Evolutionary conservation across 2,113 vertebrate genomes (phyloP), one percentile per base, ranked within the genome.

Genomic region (Engraulis encrasicolus): DNA sequence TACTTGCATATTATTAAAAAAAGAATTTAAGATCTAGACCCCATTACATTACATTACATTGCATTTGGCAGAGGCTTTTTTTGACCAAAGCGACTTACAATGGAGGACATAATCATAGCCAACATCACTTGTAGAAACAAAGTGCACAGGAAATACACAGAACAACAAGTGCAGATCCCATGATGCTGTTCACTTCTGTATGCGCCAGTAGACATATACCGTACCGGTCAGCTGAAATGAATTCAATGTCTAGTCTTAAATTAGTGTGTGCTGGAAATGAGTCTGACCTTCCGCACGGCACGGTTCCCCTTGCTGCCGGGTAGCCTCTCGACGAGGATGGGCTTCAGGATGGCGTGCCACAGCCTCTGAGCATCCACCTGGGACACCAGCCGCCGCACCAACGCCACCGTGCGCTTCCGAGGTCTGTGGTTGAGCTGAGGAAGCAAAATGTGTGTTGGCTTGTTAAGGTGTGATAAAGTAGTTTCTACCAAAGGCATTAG

Each of bases 291-390:
- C 87, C 95, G 93, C 37, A 97, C 96, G 6, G 87, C 89, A 27
- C 92, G 71, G 89, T 94, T 98, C 18, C 96, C 97, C 0, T 88
- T 85, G 0, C 95, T 96, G 37, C 96, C 97, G 0, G 97, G 95
- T 0, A 95, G 92, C 54, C 97, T 90, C 83, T 97, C 95, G 20
- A 95, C 92, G 11, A 98, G 91, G 83, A 98, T 93, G 5, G 96
- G 96, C 58, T 91, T 93, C 88, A 98, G 89, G 77, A 94, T 92
- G 58, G 91, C 92, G 61, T 93, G 91, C 97, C 97, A 98, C 49
- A 98, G 91, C 12, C 96, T 95, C 17, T 90, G 79, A 0, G 92
- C 89, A 0, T 97, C 93, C 71, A 96, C 94, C 88, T 93, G 95
- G 19, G 93, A 92, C 58, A 92, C 91, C 61, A 98, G 90, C 7